These are phyloP conservation scores for Oreochromis mossambicus DNA, from an alignment of 2,797 vertebrate species.

Conservation along the genomic window DNA sequence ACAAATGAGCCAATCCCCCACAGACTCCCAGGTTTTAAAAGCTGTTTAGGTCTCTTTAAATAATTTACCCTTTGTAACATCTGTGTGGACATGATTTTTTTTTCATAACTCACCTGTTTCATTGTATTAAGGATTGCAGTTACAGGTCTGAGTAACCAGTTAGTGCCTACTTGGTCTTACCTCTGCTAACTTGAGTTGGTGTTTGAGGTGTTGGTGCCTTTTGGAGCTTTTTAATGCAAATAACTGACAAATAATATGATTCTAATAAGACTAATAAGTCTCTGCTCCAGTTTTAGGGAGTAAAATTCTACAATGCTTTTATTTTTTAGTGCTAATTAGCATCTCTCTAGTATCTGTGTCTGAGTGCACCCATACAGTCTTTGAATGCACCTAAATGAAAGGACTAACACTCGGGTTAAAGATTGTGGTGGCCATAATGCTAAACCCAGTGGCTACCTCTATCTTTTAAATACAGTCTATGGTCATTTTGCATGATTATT, in stretches of 20 bases:
- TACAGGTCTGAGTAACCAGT: neutral
- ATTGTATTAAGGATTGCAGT: neutral
- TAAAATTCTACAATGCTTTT: neutral
- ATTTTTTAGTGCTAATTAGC: neutral
- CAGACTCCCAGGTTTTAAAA: neutral
- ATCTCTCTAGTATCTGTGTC: neutral
- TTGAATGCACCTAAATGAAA: neutral
- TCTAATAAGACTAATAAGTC: neutral
- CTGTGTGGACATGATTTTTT: rapidly evolving
- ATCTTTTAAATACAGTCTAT: neutral
- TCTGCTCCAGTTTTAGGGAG: neutral
- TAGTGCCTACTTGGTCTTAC: neutral
- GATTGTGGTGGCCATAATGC: neutral
- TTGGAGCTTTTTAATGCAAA: neutral
- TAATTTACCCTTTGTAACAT: neutral
- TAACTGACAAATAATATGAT: neutral
- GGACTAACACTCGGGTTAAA: neutral
- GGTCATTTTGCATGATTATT: neutral
- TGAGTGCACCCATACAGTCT: neutral
- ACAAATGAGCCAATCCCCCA: neutral
- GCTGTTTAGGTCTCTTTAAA: neutral
- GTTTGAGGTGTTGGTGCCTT: neutral
- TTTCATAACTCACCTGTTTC: neutral
- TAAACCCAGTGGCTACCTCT: neutral
- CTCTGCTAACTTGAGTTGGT: neutral